phyloP scores from a whole-genome alignment of 2,888 invertebrate genomes.

The Emesis furor region DNA sequence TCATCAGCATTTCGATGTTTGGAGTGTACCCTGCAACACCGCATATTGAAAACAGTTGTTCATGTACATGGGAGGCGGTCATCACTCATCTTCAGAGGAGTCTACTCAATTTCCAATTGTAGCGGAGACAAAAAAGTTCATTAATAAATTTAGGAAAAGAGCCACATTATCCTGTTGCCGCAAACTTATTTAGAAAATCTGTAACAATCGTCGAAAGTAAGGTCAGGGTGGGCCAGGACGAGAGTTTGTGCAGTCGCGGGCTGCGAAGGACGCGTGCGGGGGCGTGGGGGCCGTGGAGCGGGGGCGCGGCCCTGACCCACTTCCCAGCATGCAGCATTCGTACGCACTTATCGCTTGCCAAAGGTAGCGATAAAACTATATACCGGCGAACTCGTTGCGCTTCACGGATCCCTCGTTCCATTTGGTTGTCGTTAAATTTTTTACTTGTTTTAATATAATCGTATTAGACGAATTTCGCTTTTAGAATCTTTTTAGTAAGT shows the following conservation, averaged over 20 bases:
- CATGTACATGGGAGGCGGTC: too few relatives aligned
- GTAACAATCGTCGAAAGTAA: slow-evolving; percentile 18
- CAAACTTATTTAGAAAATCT: slow-evolving; percentile 20
- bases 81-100: too few relatives aligned
- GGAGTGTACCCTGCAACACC: too few relatives aligned
- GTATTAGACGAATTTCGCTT: neutral
- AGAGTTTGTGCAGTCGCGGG: slow-evolving; percentile 7
- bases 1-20: too few relatives aligned
- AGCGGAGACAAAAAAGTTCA: neutral
- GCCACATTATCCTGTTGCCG: neutral
- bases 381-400: neutral
- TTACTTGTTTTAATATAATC: neutral
- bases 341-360: slow-evolving; percentile 30
- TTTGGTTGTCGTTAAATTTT: neutral
- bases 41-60: too few relatives aligned
- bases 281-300: neutral
- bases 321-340: slow-evolving; percentile 29
- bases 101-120: neutral
- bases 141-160: neutral
- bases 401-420: neutral
- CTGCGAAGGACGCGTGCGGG: neutral
- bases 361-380: slow-evolving; percentile 14
- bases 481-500: neutral
- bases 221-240: neutral
- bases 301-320: slow-evolving; percentile 34